A percentile compares a stretch with the other conserved stretches of the same genome.
Evolutionary conservation across 2,113 vertebrate genomes (phyloP).

Genomic region (Candoia aspera): DNA sequence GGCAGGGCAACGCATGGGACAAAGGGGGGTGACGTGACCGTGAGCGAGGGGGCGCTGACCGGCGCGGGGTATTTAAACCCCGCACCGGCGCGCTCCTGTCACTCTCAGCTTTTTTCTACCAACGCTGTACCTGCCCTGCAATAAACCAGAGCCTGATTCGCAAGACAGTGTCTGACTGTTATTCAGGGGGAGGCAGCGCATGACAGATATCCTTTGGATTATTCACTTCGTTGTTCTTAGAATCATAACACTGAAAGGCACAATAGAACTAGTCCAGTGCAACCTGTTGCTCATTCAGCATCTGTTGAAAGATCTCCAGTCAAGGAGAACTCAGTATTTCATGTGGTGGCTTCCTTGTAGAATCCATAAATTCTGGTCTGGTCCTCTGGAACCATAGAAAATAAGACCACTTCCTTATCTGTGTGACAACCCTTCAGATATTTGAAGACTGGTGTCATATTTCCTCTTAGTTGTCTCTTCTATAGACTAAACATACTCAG

Average conservation of each 20-base stretch:
- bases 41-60: too few species aligned
- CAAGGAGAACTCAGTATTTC: background rate
- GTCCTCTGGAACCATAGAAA: background rate
- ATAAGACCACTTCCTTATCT: background rate
- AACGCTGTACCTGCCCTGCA: too few species aligned
- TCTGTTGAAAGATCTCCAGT: background rate
- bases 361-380: background rate
- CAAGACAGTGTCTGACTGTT: too few species aligned
- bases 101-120: too few species aligned
- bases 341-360: background rate
- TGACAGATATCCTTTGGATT: background rate
- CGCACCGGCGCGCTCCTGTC: too few species aligned
- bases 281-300: background rate
- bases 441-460: background rate
- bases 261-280: background rate
- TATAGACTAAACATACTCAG: background rate
- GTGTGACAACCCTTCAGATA: background rate
- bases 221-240: background rate
- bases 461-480: background rate
- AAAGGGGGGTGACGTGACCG: too few species aligned
- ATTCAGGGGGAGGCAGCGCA: too few species aligned
- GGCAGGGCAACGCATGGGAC: too few species aligned
- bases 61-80: too few species aligned
- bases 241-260: background rate
- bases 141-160: too few species aligned